phyloP scores from a whole-genome alignment of 1,140 invertebrate species.

The Drosophila ananassae region DNA sequence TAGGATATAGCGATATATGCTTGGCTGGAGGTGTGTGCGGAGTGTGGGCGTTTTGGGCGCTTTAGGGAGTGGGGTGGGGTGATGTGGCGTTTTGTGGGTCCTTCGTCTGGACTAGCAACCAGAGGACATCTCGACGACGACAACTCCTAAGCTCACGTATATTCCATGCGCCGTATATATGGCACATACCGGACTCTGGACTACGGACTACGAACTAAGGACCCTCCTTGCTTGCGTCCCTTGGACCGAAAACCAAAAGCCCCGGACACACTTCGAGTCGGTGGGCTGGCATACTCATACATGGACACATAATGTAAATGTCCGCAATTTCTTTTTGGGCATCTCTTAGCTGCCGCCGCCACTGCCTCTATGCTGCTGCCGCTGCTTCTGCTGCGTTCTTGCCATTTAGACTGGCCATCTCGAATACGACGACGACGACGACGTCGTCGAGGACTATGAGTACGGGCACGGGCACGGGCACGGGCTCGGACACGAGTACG shows the following conservation, averaged over 20 bases:
- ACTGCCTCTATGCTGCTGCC: slow-evolving; percentile 33
- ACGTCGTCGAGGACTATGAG: background rate
- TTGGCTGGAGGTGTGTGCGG: background rate
- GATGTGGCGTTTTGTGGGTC: slow-evolving; percentile 50
- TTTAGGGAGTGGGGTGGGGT: background rate
- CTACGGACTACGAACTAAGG: slow-evolving; percentile 4
- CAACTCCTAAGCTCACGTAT: slow-evolving; percentile 72
- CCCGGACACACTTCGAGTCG: slow-evolving; percentile 39
- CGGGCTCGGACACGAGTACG: slow-evolving; percentile 10
- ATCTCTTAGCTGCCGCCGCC: slow-evolving; percentile 71
- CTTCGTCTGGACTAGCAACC: slow-evolving; percentile 67
- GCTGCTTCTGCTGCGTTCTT: slow-evolving; percentile 71
- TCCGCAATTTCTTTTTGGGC: slow-evolving; percentile 83
- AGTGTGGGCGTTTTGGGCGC: slow-evolving; percentile 8
- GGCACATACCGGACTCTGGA: slow-evolving; percentile 43
- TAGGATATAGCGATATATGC: slow-evolving; percentile 9
- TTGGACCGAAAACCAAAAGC: slow-evolving; percentile 18
- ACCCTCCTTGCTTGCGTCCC: background rate
- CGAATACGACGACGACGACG: slow-evolving; percentile 52
- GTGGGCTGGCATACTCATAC: slow-evolving; percentile 60
- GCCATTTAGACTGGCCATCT: slow-evolving; percentile 70
- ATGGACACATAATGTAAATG: slow-evolving; percentile 82
- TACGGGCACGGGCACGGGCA: slow-evolving; percentile 4
- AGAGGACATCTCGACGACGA: slow-evolving; percentile 75
- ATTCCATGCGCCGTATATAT: slow-evolving; percentile 37